A percentile compares a stretch with the other conserved stretches of the same genome.
Conservation (phyloP, 2,113 vertebrate species). For the Bambusicola thoracicus region DNA sequence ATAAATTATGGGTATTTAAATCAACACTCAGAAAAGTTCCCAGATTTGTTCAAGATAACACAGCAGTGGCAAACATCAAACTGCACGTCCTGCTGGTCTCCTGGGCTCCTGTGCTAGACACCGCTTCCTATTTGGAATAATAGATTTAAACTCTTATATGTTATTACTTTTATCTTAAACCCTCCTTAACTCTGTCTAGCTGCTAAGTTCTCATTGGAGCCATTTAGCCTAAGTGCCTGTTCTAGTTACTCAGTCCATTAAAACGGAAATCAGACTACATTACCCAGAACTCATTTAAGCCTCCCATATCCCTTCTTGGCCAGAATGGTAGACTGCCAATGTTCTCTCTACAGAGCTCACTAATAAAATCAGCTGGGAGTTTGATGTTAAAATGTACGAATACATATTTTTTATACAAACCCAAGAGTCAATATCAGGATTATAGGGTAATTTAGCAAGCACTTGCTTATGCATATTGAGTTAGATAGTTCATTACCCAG, state of each 20-base stretch:
- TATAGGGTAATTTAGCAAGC: not conserved
- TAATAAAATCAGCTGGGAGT: slow-evolving; percentile 1
- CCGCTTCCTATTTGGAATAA: not conserved
- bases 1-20: not conserved
- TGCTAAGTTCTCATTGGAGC: not conserved
- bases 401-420: slow-evolving; percentile 17
- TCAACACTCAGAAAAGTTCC: not conserved
- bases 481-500: slow-evolving; percentile 4
- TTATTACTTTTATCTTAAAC: slow-evolving; percentile 37
- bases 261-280: slow-evolving; percentile 62
- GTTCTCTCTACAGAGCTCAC: not conserved
- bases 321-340: not conserved
- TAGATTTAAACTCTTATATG: not conserved
- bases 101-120: not conserved
- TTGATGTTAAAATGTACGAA: not conserved
- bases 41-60: not conserved
- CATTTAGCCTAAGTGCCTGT: slow-evolving; percentile 57
- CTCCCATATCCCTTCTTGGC: slow-evolving; percentile 9
- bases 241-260: slow-evolving; percentile 59
- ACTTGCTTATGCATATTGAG: not conserved
- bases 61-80: not conserved
- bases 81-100: not conserved
- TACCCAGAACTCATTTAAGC: slow-evolving; percentile 56
- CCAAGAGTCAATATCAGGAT: not conserved
- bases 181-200: not conserved